Conservation (phyloP, 2,797 vertebrate species). For the Malurus splendens region DNA sequence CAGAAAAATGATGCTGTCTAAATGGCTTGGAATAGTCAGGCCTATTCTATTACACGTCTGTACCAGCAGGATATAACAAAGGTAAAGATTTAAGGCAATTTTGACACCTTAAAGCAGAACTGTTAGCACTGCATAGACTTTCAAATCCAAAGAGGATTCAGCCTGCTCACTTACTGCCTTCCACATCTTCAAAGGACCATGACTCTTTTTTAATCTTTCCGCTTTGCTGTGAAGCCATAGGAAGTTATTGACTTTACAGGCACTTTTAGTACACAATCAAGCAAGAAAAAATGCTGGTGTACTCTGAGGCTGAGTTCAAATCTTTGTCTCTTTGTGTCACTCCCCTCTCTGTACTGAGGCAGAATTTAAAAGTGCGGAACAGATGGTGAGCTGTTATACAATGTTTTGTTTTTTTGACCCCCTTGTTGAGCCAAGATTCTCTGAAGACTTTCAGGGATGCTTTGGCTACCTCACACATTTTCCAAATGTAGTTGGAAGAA, state of each 20-base stretch:
- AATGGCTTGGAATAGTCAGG: conserved; percentile 31
- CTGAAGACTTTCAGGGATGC: neutral
- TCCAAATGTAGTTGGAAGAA: conserved; percentile 28
- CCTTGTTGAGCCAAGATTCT: neutral
- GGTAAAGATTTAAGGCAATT: conserved; percentile 71
- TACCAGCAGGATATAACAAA: conserved; percentile 66
- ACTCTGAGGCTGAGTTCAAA: conserved; percentile 65
- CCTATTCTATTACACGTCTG: conserved; percentile 31
- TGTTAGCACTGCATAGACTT: conserved; percentile 55
- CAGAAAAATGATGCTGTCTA: conserved; percentile 50
- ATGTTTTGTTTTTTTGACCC: conserved; percentile 17
- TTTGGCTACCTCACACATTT: conserved; percentile 38
- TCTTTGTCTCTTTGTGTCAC: conserved; percentile 48
- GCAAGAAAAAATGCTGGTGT: conserved; percentile 35
- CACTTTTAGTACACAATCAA: conserved; percentile 64
- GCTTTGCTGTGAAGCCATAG: conserved; percentile 64
- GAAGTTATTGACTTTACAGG: conserved; percentile 71
- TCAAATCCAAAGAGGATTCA: conserved; percentile 73
- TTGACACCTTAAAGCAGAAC: conserved; percentile 69
- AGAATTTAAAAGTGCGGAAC: conserved; percentile 41
- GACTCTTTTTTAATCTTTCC: conserved; percentile 69
- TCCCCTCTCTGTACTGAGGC: neutral
- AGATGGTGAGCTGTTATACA: conserved; percentile 7
- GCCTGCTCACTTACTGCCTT: conserved; percentile 72
- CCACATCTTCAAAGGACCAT: conserved; percentile 70